A percentile compares a stretch with the other conserved stretches of the same genome.
Conservation (phyloP, 2,797 vertebrate genomes). For the Channallabes apus region DNA sequence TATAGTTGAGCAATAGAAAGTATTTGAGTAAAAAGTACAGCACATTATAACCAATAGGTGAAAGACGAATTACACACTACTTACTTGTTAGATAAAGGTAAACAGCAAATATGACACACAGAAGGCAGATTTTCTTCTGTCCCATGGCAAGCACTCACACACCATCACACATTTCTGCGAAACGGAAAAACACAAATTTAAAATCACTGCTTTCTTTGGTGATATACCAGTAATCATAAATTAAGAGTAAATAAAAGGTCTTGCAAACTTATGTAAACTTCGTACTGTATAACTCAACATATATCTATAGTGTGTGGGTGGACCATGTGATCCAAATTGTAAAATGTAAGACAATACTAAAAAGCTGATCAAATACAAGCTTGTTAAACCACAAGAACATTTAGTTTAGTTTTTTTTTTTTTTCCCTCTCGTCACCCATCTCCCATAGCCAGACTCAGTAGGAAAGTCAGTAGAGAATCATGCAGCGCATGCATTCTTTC, state of each 20-base stretch:
- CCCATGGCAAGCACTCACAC: slow-evolving; percentile 79
- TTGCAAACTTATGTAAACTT: not conserved
- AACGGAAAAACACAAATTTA: slow-evolving; percentile 55
- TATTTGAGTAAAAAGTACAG: not conserved
- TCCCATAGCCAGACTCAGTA: not conserved
- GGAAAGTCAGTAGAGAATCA: not conserved
- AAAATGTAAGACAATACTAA: not conserved
- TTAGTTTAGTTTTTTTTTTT: not conserved
- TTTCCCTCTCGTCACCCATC: not conserved
- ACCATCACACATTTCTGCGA: slow-evolving; percentile 73
- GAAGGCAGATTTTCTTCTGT: slow-evolving; percentile 74
- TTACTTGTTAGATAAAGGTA: slow-evolving; percentile 75
- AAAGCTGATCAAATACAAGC: not conserved
- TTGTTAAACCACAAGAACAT: not conserved
- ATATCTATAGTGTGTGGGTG: not conserved
- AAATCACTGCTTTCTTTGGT: not conserved
- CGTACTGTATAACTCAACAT: too few relatives aligned
- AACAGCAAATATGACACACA: slow-evolving; percentile 69
- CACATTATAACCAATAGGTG: not conserved
- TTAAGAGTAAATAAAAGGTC: not conserved
- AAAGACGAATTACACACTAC: slow-evolving; percentile 49
- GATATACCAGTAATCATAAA: not conserved
- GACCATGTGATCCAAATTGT: not conserved
- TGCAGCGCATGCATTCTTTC: slow-evolving; percentile 55
- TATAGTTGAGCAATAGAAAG: not conserved